Conservation (phyloP, 2,113 vertebrate species). For the Erinaceus europaeus region DNA sequence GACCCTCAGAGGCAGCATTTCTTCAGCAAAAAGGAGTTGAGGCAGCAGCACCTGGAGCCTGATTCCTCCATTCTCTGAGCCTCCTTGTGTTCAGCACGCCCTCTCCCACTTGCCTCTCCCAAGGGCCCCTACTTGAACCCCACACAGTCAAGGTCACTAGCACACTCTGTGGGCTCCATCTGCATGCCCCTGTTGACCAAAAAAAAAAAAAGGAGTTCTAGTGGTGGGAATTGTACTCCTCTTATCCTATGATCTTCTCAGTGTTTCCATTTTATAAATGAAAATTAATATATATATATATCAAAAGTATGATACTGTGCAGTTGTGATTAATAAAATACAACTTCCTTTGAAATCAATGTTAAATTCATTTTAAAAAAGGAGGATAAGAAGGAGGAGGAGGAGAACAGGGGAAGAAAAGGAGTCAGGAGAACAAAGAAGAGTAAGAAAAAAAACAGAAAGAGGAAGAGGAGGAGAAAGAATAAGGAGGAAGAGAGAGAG, state of each 20-base stretch:
- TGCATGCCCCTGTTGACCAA: not conserved
- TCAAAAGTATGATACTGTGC: no score
- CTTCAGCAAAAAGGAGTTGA: not conserved
- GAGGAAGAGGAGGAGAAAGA: not conserved
- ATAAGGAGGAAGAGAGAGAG: not conserved
- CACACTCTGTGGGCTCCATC: not conserved
- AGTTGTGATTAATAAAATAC: no score
- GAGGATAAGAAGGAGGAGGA: not conserved
- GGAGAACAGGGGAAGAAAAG: no score
- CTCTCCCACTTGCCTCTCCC: not conserved
- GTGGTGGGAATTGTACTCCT: no score
- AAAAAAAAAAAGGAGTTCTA: no score
- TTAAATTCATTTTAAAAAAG: no score
- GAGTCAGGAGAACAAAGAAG: no score
- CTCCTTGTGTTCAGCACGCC: not conserved
- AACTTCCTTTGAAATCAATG: no score
- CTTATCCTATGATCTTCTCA: no score
- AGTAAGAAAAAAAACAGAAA: not conserved
- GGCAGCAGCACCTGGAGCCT: not conserved
- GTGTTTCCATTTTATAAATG: no score
- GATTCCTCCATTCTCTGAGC: not conserved
- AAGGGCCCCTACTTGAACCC: not conserved
- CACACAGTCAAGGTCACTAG: not conserved
- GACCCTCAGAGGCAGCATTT: not conserved
- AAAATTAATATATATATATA: no score